Evolutionary conservation across 2,113 vertebrate species (phyloP).

Genomic region (Ictalurus furcatus): DNA sequence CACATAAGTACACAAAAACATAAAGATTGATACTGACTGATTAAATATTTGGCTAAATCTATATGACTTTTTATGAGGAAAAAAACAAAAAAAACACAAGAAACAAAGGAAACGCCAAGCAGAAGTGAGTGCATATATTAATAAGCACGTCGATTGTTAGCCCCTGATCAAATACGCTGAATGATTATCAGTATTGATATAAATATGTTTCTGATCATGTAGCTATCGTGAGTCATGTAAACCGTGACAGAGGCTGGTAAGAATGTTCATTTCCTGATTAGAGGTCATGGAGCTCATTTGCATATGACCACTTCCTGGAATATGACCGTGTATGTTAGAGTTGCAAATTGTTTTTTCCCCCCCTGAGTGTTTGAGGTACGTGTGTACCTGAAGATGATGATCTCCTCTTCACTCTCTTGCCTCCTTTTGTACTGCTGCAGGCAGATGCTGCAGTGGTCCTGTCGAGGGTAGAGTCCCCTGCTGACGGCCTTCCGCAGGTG

Average conservation of each 20-base stretch:
- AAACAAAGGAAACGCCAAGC: background rate
- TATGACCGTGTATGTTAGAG: background rate
- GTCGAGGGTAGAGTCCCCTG: slow-evolving; percentile 88
- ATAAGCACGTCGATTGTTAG: background rate
- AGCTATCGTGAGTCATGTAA: background rate
- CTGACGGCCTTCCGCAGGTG: slow-evolving; percentile 88
- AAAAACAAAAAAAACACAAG: background rate
- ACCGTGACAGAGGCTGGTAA: background rate
- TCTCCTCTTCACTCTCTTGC: slow-evolving; percentile 86
- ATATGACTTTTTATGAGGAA: background rate
- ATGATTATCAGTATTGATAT: background rate
- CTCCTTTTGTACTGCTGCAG: slow-evolving; percentile 92
- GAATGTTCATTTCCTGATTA: background rate
- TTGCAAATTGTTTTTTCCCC: background rate
- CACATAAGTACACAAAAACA: slow-evolving; percentile 25
- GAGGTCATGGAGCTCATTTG: background rate
- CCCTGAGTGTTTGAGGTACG: background rate
- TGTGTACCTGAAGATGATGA: slow-evolving; percentile 91
- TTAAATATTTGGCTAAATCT: background rate
- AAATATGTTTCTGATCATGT: background rate
- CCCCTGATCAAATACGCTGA: background rate
- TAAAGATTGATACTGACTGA: too few species aligned
- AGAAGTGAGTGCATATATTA: background rate
- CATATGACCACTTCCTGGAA: background rate
- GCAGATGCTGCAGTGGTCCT: slow-evolving; percentile 93